Base-by-base conservation (phyloP, 2,888 invertebrate genomes). In the Plagodis dolabraria region DNA sequence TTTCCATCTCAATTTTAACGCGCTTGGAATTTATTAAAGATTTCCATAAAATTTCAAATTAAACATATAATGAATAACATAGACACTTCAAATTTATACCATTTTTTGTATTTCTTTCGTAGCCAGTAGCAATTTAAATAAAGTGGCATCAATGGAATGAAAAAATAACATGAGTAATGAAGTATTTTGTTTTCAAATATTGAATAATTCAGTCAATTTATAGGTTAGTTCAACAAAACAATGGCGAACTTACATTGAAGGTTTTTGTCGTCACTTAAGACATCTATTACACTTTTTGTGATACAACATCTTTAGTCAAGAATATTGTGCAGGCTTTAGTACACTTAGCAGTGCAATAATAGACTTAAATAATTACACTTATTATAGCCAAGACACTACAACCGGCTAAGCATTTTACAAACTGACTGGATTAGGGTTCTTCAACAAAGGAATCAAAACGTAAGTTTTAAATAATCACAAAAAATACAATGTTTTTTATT, bases 391-490 rank as follows among this genome's bases (percentile, higher is more conserved):
- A 44, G 8, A 22, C 44, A 44, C 11, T 22, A 44, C 7, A n/a
- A 44, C 22, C 44, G 12, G 6, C 44, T 44, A 42, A 42, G 42
- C 42, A 42, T 42, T 42, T 42, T 42, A 42, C 10, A 42, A 42
- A 42, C 42, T 42, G 42, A 42, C 42, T 42, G 42, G 10, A 10
- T 42, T 42, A 42, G 42, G 42, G 42, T 42, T 42, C 42, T 10
- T 42, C 10, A n/a, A 42, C 42, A 8, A 36, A 4, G 8, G 7
- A 36, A 36, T 36, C 36, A 8, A 42, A 42, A 9, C n/a, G 10
- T n/a, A 42, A 42, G 42, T 42, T 9, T 42, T 42, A 42, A 42
- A 42, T 42, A 42, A 42, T 42, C 42, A 42, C 42, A 10, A 42
- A 42, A 42, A 42, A 36, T 36, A 36, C 36, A 36, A 36, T 36